Conservation (phyloP, 2,888 invertebrate species). For the Malthinus seriepunctatus region DNA sequence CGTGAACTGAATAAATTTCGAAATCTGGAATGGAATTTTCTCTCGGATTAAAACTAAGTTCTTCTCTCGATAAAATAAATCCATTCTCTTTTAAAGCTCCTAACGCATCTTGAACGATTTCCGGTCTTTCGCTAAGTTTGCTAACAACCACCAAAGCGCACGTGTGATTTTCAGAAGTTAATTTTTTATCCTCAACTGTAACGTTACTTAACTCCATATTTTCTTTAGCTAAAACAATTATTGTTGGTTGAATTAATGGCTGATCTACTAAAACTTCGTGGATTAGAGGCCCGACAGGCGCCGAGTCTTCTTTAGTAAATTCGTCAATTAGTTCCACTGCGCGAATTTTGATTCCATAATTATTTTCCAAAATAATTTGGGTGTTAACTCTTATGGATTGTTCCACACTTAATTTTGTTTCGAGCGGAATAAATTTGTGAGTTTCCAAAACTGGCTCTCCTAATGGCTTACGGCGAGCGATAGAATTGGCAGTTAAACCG, state of each 20-base stretch:
- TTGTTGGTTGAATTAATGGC: conserved; percentile 70
- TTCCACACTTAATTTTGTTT: conserved; percentile 33
- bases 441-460: conserved; percentile 78
- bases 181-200: conserved; percentile 64
- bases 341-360: conserved; percentile 64
- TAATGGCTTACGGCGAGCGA: conserved; percentile 68
- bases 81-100: conserved; percentile 13
- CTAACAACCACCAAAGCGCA: conserved; percentile 39
- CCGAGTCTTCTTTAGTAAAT: conserved; percentile 43
- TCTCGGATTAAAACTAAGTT: background rate
- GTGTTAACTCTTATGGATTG: conserved; percentile 62
- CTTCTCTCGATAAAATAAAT: conserved; percentile 13
- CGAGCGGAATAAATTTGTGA: conserved; percentile 72
- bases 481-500: conserved; percentile 76
- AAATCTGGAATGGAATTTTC: conserved; percentile 47
- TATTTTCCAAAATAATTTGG: conserved; percentile 76
- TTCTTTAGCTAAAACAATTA: conserved; percentile 61
- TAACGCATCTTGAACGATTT: conserved; percentile 43
- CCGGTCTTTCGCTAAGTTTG: conserved; percentile 57
- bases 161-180: conserved; percentile 48
- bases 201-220: conserved; percentile 58
- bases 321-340: conserved; percentile 55
- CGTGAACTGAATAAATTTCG: conserved; percentile 58
- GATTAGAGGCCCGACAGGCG: conserved; percentile 61
- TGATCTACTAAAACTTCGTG: conserved; percentile 66